These are phyloP conservation scores for Phycodurus eques DNA, from an alignment of 2,113 vertebrate species.

Conservation along the genomic window DNA sequence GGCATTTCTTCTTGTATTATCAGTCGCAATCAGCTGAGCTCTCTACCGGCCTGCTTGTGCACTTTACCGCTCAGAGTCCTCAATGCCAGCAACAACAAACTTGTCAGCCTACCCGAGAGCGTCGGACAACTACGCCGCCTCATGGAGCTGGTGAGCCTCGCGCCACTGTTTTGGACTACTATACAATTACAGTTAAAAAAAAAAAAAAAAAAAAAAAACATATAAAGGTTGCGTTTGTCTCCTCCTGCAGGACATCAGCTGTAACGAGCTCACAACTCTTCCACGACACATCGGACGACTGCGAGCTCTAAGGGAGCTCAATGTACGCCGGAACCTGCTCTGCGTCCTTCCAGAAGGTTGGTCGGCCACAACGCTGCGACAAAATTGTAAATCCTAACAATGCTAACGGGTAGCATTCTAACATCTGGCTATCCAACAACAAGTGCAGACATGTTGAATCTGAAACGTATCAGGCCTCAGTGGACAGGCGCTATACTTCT, in stretches of 20 bases:
- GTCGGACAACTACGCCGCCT: constrained; percentile 87
- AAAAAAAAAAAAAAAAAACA: too few species aligned
- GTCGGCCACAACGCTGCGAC: background rate
- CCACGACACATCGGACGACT: constrained; percentile 88
- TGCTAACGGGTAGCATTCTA: too few species aligned
- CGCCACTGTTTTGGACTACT: background rate
- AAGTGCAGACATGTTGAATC: too few species aligned
- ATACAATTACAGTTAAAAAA: background rate
- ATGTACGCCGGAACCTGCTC: constrained; percentile 89
- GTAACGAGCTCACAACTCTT: constrained; percentile 90
- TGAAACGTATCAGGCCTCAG: background rate
- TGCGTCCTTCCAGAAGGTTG: constrained; percentile 91
- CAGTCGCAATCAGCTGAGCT: constrained; percentile 92
- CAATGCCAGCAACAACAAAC: constrained; percentile 97
- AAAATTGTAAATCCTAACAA: background rate
- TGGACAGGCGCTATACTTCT: background rate
- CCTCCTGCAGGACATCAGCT: constrained; percentile 87
- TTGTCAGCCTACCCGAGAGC: constrained; percentile 87
- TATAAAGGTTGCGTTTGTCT: background rate
- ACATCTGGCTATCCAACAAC: too few species aligned
- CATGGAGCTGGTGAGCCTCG: constrained; percentile 89
- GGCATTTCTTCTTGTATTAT: background rate
- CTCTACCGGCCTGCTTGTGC: constrained; percentile 87
- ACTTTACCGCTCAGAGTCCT: constrained; percentile 92
- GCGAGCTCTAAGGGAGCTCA: constrained; percentile 85